These are phyloP conservation scores for Laticauda laticaudata DNA, from an alignment of 2,113 vertebrate species.

Conservation along the genomic window DNA sequence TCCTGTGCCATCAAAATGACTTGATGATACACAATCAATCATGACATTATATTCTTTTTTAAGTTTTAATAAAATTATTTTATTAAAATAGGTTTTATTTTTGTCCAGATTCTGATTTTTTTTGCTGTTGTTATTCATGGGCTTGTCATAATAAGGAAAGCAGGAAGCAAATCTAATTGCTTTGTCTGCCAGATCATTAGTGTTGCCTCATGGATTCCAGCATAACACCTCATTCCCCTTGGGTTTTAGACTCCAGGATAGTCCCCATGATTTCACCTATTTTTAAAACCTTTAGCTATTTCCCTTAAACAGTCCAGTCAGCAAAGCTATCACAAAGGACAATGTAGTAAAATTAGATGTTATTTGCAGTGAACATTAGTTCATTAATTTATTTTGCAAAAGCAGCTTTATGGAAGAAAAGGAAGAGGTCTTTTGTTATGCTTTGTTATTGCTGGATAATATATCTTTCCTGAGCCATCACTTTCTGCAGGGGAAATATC, in stretches of 20 bases:
- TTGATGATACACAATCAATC: not conserved
- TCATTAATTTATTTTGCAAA: conserved; percentile 7
- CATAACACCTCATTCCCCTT: not conserved
- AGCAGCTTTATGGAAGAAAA: not conserved
- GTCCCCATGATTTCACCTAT: not conserved
- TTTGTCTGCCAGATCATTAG: not conserved
- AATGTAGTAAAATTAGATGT: not conserved
- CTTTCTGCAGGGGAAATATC: not conserved
- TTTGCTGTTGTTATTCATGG: not conserved
- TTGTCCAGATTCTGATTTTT: not conserved
- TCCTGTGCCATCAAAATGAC: not conserved
- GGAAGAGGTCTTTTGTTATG: not conserved
- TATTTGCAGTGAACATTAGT: not conserved
- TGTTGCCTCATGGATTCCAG: not conserved
- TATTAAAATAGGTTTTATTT: not conserved
- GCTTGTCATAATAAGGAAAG: not conserved
- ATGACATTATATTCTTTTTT: not conserved
- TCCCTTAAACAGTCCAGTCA: not conserved
- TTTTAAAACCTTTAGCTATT: not conserved
- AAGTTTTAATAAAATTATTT: not conserved
- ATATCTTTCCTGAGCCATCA: conserved; percentile 3
- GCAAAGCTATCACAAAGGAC: not conserved
- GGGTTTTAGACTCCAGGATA: not conserved
- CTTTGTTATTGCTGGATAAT: not conserved
- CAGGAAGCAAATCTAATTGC: not conserved